Percentiles rank a stretch among this genome's conserved stretches.
Conservation (phyloP, 2,797 vertebrate genomes). For the Caiman crocodilus region DNA sequence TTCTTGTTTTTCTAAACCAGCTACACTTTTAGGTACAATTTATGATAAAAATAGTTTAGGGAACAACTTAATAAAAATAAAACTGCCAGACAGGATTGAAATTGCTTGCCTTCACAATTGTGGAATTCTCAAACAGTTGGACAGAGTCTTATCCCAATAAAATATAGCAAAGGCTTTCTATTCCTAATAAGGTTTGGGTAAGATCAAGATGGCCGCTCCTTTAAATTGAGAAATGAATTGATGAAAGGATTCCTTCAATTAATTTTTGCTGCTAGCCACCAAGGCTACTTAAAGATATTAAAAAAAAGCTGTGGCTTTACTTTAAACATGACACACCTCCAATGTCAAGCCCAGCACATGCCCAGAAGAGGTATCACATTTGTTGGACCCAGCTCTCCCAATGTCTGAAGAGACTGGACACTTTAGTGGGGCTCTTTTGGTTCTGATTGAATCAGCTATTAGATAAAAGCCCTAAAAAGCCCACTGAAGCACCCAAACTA, state of each 20-base stretch:
- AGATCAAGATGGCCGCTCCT: background rate
- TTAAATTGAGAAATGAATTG: conserved; percentile 30
- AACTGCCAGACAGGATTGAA: conserved; percentile 17
- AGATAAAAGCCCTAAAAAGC: too few relatives aligned
- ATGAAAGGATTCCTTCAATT: background rate
- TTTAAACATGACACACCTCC: too few relatives aligned
- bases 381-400: too few relatives aligned
- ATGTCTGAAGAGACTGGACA: too few relatives aligned
- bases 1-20: background rate
- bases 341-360: too few relatives aligned
- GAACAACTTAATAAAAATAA: conserved; percentile 51
- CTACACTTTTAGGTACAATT: conserved; percentile 57
- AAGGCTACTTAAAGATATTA: background rate
- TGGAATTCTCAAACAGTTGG: background rate
- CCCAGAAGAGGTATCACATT: too few relatives aligned
- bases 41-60: conserved; percentile 45
- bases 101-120: background rate
- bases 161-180: background rate
- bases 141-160: conserved; percentile 3
- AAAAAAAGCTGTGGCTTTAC: background rate
- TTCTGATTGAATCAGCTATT: too few relatives aligned
- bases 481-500: too few relatives aligned
- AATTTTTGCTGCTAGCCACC: background rate
- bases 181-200: conserved; percentile 21
- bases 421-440: too few relatives aligned